phyloP scores from a whole-genome alignment of 1,140 invertebrate genomes.

The Leguminivora glycinivorella region DNA sequence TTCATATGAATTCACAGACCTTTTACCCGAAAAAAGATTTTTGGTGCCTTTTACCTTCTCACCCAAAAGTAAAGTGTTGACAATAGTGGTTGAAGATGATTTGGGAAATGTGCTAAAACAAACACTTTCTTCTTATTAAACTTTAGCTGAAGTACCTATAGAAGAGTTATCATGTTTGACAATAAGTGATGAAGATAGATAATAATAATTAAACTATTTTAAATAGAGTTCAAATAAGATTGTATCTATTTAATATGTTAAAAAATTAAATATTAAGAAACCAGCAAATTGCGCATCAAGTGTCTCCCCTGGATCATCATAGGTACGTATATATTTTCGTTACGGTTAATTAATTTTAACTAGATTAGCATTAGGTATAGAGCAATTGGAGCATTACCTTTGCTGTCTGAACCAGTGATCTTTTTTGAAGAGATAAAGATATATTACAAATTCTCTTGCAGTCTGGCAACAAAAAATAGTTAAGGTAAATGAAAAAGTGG shows the following conservation, averaged over 20 bases:
- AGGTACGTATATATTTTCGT: background rate
- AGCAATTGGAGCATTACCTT: too few species aligned
- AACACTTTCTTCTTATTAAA: conserved; percentile 74
- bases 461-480: too few species aligned
- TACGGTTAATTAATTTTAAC: background rate
- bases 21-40: conserved; percentile 79
- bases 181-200: conserved; percentile 44
- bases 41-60: conserved; percentile 78
- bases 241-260: conserved; percentile 15
- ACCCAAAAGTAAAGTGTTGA: conserved; percentile 71
- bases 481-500: too few species aligned
- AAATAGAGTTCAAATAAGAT: conserved; percentile 18
- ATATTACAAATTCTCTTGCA: too few species aligned
- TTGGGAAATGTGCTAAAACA: conserved; percentile 80
- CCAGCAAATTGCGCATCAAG: background rate
- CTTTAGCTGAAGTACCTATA: conserved; percentile 31
- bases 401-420: too few species aligned
- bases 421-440: too few species aligned
- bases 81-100: conserved; percentile 80
- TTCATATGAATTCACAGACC: conserved; percentile 83
- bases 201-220: conserved; percentile 32
- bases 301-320: conserved; percentile 4
- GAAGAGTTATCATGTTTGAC: conserved; percentile 41
- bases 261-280: background rate
- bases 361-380: too few species aligned